Base-by-base conservation (phyloP, 2,797 vertebrate species). In the Poecilia picta region DNA sequence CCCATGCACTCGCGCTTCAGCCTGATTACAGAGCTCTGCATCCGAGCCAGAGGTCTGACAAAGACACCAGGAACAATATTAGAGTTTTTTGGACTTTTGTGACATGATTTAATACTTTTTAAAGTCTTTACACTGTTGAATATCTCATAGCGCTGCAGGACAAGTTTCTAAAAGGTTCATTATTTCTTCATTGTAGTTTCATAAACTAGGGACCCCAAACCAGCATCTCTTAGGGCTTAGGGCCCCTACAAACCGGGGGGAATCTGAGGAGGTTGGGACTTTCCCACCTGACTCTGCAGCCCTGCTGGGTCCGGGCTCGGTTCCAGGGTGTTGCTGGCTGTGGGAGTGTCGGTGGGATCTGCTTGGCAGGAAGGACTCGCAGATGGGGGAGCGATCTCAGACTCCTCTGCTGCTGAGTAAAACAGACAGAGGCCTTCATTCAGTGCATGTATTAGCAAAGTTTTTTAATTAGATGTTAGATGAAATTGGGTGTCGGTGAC, bases 311-410 rank as follows among this genome's bases (percentile, higher is more conserved):
- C 45, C 53, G 84, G 93, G 0, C 94, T 93, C 53, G 93, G 81
- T 0, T 73, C 92, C 0, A 90, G 85, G 0, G 94, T 92, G 92
- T 96, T 95, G 0, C 93, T 90, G 8, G 93, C 95, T 2, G 62
- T 92, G 90, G 89, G 91, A 82, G 72, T 92, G 0, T 93, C 95
- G 76, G 66, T 71, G 90, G 96, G 93, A 23, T 96, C 96, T 55
- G 95, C 92, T 59, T 87, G 92, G 7, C 94, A 94, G 85, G 86
- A 89, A 31, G 95, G 90, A 0, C 95, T 95, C 78, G 96, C 95
- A 0, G 94, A 90, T 0, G 95, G 94, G 62, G 94, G 79, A 0
- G 49, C 47, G 1, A 49, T 23, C 6, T 91, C 94, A 41, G 92
- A 6, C 0, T 89, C 83, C 46, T 94, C 96, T 97, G 92, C 5